Evolutionary conservation across 2,888 invertebrate genomes (phyloP).

Genomic region (Craniophora ligustri): DNA sequence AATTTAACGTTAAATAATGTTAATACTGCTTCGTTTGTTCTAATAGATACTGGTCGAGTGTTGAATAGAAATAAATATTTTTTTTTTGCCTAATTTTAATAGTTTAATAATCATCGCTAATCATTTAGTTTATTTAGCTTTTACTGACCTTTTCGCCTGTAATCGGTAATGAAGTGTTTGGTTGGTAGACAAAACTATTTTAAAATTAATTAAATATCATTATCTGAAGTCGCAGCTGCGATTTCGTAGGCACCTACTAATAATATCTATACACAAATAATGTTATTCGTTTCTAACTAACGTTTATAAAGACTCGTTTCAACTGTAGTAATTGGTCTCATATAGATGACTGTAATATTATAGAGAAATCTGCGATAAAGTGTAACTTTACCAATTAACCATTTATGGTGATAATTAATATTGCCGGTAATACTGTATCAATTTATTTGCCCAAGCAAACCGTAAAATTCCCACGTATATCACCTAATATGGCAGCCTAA

Average conservation of each 20-base stretch:
- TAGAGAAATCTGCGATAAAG: not conserved
- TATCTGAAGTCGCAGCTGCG: too few species aligned
- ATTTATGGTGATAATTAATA: not conserved
- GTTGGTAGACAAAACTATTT: too few species aligned
- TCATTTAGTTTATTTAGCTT: not conserved
- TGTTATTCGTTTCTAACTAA: too few species aligned
- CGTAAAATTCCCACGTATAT: not conserved
- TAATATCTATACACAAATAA: too few species aligned
- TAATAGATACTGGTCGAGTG: constrained; percentile 13
- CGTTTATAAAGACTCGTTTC: too few species aligned
- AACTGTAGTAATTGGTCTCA: too few species aligned
- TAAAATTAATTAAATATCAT: too few species aligned
- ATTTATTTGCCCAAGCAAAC: not conserved
- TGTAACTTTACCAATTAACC: too few species aligned
- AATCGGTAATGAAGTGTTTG: too few species aligned
- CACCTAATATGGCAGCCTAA: constrained; percentile 14
- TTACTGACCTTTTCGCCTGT: not conserved
- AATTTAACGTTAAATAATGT: constrained; percentile 36
- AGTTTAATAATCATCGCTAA: not conserved
- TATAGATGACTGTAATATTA: not conserved
- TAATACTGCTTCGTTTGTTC: constrained; percentile 24
- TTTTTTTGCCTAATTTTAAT: too few species aligned
- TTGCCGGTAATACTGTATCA: not conserved
- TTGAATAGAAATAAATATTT: not conserved
- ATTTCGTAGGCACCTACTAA: too few species aligned